phyloP scores from a whole-genome alignment of 2,113 vertebrate genomes.

The Zapornia atra region DNA sequence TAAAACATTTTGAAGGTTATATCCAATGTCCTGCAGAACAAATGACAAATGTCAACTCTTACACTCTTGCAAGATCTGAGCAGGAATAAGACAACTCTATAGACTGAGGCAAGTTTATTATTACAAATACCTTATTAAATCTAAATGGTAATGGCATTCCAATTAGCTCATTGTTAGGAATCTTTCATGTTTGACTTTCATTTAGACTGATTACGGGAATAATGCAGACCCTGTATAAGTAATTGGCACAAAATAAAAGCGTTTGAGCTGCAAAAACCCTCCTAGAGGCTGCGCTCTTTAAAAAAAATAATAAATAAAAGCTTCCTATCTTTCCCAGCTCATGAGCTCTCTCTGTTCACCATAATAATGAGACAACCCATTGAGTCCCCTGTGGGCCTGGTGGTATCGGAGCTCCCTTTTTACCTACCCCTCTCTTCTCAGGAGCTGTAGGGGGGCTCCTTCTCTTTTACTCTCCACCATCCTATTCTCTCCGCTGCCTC shows the following conservation, averaged over 20 bases:
- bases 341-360: conserved; percentile 65
- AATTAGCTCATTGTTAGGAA: conserved; percentile 74
- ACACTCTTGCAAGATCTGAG: conserved; percentile 48
- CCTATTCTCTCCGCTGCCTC: conserved; percentile 43
- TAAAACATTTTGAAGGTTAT: conserved; percentile 64
- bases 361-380: conserved; percentile 72
- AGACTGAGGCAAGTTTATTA: conserved; percentile 66
- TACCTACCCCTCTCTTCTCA: conserved; percentile 65
- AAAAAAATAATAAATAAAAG: conserved; percentile 68
- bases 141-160: conserved; percentile 72
- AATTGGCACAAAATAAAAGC: conserved; percentile 75
- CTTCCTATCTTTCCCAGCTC: conserved; percentile 73
- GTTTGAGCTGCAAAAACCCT: conserved; percentile 66
- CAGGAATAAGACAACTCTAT: conserved; percentile 61
- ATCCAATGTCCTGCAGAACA: conserved; percentile 17
- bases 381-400: conserved; percentile 66
- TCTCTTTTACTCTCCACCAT: conserved; percentile 53
- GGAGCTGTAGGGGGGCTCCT: conserved; percentile 63
- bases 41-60: conserved; percentile 61
- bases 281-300: conserved; percentile 59
- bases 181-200: conserved; percentile 75
- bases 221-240: conserved; percentile 72
- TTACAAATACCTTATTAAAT: conserved; percentile 74
- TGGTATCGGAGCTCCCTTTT: conserved; percentile 56
- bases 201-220: conserved; percentile 73